Conservation (phyloP, 2,113 vertebrate genomes). For the Tetrao urogallus region DNA sequence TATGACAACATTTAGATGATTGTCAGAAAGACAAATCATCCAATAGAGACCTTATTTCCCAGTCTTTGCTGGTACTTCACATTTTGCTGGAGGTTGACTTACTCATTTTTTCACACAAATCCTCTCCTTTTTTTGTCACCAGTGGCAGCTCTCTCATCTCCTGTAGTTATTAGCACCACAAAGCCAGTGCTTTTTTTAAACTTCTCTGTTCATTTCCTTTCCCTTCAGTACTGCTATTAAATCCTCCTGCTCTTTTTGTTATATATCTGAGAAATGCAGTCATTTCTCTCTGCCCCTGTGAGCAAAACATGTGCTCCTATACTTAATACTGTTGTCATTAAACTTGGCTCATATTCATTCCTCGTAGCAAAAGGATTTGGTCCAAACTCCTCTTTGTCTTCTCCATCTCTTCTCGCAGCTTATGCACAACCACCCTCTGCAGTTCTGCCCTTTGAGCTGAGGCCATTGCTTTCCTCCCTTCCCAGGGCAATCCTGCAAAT, state of each 20-base stretch:
- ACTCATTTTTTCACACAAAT: neutral
- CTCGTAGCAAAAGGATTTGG: neutral
- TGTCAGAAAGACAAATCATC: neutral
- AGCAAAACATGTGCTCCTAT: slow-evolving; percentile 22
- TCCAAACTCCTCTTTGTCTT: neutral
- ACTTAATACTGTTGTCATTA: neutral
- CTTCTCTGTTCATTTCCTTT: neutral
- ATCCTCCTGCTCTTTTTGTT: slow-evolving; percentile 10
- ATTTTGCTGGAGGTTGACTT: neutral
- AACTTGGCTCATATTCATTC: neutral
- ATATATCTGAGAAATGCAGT: neutral
- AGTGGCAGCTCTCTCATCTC: neutral
- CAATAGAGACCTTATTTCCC: neutral
- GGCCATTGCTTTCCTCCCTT: neutral
- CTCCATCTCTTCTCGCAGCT: neutral
- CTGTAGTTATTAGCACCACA: neutral
- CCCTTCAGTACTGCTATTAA: neutral
- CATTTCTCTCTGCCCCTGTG: slow-evolving; percentile 10
- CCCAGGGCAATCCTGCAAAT: neutral
- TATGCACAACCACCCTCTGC: neutral
- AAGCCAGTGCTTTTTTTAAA: neutral
- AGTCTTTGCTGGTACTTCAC: neutral
- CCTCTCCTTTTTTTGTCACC: neutral
- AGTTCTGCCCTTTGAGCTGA: neutral
- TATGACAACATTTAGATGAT: neutral